Base-by-base conservation (phyloP, 2,113 vertebrate species). In the Hippopotamus amphibius region DNA sequence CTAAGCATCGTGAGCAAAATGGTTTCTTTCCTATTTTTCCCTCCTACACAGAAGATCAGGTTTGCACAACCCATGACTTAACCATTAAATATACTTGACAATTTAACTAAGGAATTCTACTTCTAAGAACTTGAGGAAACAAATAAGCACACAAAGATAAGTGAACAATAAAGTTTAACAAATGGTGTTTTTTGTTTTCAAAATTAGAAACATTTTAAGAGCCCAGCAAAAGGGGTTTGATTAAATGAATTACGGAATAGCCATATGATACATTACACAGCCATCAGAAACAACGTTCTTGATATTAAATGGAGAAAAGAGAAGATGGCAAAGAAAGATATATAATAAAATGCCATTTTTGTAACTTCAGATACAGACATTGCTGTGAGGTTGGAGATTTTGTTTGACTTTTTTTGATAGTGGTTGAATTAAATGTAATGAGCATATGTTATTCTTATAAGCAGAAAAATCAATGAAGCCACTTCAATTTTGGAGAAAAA, bases 401-500 rank as follows among this genome's bases (percentile, higher is more conserved):
- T 86, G 8, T 65, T n/a, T 86, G 6, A 92, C 89, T 19, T 71
- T 71, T 71, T 87, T 57, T 61, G 63, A 77, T 80, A 71, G 1
- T 37, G 22, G 57, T 2, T 89, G 19, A 97, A 88, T 92, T 79
- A 72, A 59, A 88, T 21, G 10, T 46, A 92, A 84, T 57, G 8
- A 77, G 16, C 15, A 59, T 53, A 2, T 53, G n/a, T 53, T 91
- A 86, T 43, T 72, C 43, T 87, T 57, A 57, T 1, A 90, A 53
- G 53, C n/a, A 65, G 30, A 86, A 96, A 66, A 90, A 55, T 22
- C 57, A 80, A 55, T 50, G 53, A 88, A 79, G 41, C 4, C 46
- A 92, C 53, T 66, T 61, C 79, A 43, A 46, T 88, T 95, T 84
- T 74, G 30, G n/a, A 95, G 16, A 37, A 92, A 96, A 76, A 57